Evolutionary conservation across 2,888 invertebrate genomes (phyloP).

Genomic region (Sarcophaga subvicina): DNA sequence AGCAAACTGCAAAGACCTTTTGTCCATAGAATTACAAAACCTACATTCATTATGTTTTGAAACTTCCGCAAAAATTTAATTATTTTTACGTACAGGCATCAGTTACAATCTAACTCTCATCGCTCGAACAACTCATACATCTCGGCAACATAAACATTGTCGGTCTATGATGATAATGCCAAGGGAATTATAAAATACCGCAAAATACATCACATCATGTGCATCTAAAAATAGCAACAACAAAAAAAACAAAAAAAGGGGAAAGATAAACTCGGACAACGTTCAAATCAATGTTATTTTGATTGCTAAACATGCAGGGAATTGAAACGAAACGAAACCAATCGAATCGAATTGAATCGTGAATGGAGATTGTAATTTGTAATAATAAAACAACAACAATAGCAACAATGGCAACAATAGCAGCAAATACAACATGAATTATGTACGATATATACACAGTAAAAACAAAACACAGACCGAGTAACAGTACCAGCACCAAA

Average conservation of each 20-base stretch:
- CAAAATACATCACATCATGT: slow-evolving; percentile 30
- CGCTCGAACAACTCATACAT: neutral
- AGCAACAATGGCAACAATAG: slow-evolving; percentile 6
- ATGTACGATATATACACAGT: slow-evolving; percentile 13
- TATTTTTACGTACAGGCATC: neutral
- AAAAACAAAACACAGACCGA: neutral
- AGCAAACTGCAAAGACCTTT: neutral
- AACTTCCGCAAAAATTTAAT: neutral
- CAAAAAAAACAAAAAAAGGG: neutral
- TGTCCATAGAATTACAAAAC: neutral
- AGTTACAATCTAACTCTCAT: neutral
- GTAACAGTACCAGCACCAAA: neutral
- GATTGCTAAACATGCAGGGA: slow-evolving; percentile 44
- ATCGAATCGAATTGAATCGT: neutral
- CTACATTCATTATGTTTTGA: neutral
- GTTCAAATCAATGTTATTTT: slow-evolving; percentile 51
- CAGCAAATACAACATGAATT: slow-evolving; percentile 8
- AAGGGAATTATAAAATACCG: neutral
- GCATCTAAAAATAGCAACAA: neutral
- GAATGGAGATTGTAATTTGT: neutral
- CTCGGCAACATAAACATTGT: neutral
- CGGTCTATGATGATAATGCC: neutral
- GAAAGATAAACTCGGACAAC: neutral
- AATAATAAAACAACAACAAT: slow-evolving; percentile 4
- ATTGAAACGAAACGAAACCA: slow-evolving; percentile 1